A percentile compares a stretch with the other conserved stretches of the same genome.
Evolutionary conservation across 2,888 invertebrate species (phyloP).

Genomic region (Oxycera nigricornis): DNA sequence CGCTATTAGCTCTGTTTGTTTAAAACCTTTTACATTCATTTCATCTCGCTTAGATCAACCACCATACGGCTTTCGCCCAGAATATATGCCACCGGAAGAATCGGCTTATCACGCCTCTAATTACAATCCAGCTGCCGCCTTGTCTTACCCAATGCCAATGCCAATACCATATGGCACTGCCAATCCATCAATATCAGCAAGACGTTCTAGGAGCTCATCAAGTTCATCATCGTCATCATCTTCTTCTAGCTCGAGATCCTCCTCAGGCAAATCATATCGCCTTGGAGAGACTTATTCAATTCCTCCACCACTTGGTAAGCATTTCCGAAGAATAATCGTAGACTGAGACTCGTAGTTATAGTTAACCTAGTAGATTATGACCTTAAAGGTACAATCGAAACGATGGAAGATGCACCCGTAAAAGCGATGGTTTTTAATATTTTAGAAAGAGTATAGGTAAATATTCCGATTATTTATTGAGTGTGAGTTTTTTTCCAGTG

Average conservation of each 20-base stretch:
- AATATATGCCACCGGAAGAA: background rate
- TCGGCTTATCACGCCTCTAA: background rate
- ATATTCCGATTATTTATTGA: no score
- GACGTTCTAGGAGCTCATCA: background rate
- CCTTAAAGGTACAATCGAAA: no score
- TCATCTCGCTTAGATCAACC: constrained; percentile 23
- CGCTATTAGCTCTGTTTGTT: background rate
- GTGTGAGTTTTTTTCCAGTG: no score
- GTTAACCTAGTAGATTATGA: no score
- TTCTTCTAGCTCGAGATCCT: constrained; percentile 8
- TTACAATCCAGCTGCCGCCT: background rate
- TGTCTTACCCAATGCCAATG: constrained; percentile 41
- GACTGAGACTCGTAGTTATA: no score
- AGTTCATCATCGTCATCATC: constrained; percentile 10
- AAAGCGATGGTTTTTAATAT: no score
- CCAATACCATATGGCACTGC: background rate
- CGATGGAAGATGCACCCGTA: no score
- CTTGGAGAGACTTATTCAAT: background rate
- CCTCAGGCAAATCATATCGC: constrained; percentile 29
- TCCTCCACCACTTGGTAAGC: constrained; percentile 35
- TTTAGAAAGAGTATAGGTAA: no score
- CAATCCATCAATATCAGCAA: background rate
- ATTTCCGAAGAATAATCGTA: no score
- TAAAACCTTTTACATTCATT: background rate
- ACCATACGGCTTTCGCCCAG: constrained; percentile 34